Evolutionary conservation across 2,888 invertebrate genomes (phyloP).

Genomic region (Tinea semifulvella): DNA sequence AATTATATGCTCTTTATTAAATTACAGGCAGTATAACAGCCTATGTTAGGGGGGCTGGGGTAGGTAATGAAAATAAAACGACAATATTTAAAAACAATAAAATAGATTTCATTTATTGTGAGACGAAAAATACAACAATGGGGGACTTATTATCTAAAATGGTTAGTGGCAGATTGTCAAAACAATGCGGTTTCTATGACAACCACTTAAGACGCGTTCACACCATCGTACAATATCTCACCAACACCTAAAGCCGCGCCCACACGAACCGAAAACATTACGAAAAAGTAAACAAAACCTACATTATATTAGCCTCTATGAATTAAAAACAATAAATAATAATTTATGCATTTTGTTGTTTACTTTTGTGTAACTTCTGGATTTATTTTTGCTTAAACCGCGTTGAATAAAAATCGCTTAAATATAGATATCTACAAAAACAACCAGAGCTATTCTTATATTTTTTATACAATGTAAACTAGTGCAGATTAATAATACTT

Average conservation of each 20-base stretch:
- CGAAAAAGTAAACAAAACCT: conserved; percentile 1
- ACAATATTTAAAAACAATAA: conserved; percentile 62
- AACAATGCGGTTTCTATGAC: conserved; percentile 32
- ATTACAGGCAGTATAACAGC: too few species aligned
- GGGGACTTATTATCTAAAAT: conserved; percentile 65
- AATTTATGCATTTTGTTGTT: conserved; percentile 5
- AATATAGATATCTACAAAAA: too few species aligned
- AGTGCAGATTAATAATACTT: too few species aligned
- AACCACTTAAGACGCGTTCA: conserved; percentile 8
- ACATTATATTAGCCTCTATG: conserved; percentile 1
- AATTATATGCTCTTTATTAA: too few species aligned
- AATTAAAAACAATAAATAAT: conserved; percentile 7
- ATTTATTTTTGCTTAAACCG: too few species aligned
- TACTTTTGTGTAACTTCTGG: not conserved
- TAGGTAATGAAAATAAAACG: conserved; percentile 43
- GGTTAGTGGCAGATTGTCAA: conserved; percentile 65
- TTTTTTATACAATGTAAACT: too few species aligned
- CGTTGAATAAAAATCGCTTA: too few species aligned
- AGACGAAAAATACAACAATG: conserved; percentile 69
- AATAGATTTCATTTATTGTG: conserved; percentile 69
- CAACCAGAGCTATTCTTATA: too few species aligned
- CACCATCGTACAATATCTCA: conserved; percentile 4
- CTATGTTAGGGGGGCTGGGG: too few species aligned
- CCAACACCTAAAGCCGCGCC: not conserved
- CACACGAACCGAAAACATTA: not conserved